Percentiles rank a stretch among this genome's conserved stretches.
phyloP scores from a whole-genome alignment of 2,888 invertebrate genomes.

The Synanthedon andrenaeformis region DNA sequence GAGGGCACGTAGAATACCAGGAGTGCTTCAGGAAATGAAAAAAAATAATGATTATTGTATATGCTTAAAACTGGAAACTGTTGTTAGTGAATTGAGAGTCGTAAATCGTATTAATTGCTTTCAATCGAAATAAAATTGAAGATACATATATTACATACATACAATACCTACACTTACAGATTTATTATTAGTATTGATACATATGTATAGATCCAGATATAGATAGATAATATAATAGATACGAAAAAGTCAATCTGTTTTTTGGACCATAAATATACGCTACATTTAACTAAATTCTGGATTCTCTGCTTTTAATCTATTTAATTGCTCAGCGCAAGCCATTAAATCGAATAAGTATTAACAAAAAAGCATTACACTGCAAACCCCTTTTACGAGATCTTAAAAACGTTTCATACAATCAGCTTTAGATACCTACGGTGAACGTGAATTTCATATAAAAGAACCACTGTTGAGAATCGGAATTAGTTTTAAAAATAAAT shows the following conservation, averaged over 20 bases:
- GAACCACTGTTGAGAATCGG: no score
- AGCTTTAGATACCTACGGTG: not conserved
- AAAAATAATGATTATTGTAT: conserved; percentile 6
- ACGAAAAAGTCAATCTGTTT: no score
- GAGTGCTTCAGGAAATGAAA: conserved; percentile 67
- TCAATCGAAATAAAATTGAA: no score
- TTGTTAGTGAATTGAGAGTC: no score
- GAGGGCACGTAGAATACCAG: conserved; percentile 90
- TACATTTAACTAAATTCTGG: not conserved
- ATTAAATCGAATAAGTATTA: not conserved
- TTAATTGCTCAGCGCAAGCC: not conserved
- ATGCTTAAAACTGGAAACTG: no score
- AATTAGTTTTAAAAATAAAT: no score
- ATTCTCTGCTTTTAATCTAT: not conserved
- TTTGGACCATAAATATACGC: not conserved
- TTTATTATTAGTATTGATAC: no score
- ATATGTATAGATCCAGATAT: no score
- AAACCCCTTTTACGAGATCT: not conserved
- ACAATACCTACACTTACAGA: no score
- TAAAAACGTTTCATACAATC: not conserved
- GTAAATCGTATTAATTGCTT: no score
- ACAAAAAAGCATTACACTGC: not conserved
- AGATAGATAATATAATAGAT: no score
- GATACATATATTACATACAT: no score
- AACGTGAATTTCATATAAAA: not conserved